Evolutionary conservation across 2,888 invertebrate genomes (phyloP), one percentile per base, ranked within the genome.

Genomic region (Cephalotes varians): DNA sequence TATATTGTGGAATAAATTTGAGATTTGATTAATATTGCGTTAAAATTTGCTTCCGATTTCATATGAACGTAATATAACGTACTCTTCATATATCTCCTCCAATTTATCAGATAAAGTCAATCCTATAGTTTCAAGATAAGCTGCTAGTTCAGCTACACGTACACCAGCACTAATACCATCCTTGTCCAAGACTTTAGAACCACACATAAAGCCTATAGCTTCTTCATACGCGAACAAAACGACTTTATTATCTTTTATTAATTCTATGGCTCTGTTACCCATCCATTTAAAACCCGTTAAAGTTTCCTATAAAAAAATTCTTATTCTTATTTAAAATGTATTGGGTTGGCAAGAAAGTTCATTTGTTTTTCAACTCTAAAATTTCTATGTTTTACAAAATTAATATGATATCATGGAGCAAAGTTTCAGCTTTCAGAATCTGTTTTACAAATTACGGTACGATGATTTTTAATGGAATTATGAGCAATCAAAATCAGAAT

Each of bases 221-320:
- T 99, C 99, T 94, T 99, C 99, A 95, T 98, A 99, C 0, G 99
- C 99, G 95, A 99, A 98, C 74, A 99, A 94, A 0, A 99, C 98
- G 12, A 95, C 95, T 91, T 98, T 98, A 40, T 97, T 97, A 79
- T 97, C 95, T 81, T 96, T 95, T 49, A 97, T 94, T 77, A 99
- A 95, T 7, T 98, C 96, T 44, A 97, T 95, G 0, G 98, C 96
- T 91, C 96, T 96, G 94, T 99, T 99, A 95, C 98, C 99, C 98
- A 99, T 99, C 99, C 99, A 99, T 93, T 99, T 99, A 94, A 99
- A 99, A 0, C 99, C 99, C 0, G 99, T 99, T 74, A 99, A 95
- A 0, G 99, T 99, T 95, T 99, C 99, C 95, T 86, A 96, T 72
- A 15, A 31, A 84, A 54, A 65, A 21, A 58, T 12, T n/a, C n/a